Conservation (phyloP, 2,113 vertebrate species). For the Corythornis vintsioides region DNA sequence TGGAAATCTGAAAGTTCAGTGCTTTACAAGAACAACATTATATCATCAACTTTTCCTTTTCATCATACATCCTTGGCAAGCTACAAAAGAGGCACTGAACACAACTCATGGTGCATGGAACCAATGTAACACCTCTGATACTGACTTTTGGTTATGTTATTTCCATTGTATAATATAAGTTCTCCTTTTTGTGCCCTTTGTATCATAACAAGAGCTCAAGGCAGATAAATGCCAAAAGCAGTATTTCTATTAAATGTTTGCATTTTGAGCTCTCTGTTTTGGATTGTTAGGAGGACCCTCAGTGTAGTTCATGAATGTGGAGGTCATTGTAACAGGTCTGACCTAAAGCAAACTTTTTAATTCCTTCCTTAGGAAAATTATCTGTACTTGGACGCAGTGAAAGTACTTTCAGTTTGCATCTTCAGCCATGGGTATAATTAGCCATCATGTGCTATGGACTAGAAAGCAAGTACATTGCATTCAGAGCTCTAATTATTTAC, state of each 20-base stretch:
- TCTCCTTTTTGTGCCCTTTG: background rate
- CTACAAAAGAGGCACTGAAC: background rate
- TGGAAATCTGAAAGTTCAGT: background rate
- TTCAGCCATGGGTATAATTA: conserved; percentile 38
- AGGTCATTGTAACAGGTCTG: background rate
- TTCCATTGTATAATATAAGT: background rate
- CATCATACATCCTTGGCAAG: background rate
- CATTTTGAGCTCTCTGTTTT: conserved; percentile 9
- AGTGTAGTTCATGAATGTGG: background rate
- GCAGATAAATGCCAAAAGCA: conserved; percentile 2
- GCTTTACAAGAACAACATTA: background rate
- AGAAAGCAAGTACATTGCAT: conserved; percentile 36
- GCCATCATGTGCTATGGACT: conserved; percentile 6
- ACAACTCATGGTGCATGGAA: background rate
- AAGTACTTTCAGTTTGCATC: background rate
- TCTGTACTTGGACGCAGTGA: background rate
- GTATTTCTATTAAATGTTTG: background rate
- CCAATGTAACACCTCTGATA: background rate
- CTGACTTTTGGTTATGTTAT: background rate
- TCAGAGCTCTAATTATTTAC: conserved; percentile 41
- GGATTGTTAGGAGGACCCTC: background rate
- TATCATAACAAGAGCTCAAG: background rate
- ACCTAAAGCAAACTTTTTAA: conserved; percentile 8
- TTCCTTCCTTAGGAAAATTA: background rate
- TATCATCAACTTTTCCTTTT: background rate